Percentiles rank a stretch among this genome's conserved stretches.
These are phyloP conservation scores for Coendou prehensilis DNA, from an alignment of 2,797 vertebrate genomes.

Conservation along the genomic window DNA sequence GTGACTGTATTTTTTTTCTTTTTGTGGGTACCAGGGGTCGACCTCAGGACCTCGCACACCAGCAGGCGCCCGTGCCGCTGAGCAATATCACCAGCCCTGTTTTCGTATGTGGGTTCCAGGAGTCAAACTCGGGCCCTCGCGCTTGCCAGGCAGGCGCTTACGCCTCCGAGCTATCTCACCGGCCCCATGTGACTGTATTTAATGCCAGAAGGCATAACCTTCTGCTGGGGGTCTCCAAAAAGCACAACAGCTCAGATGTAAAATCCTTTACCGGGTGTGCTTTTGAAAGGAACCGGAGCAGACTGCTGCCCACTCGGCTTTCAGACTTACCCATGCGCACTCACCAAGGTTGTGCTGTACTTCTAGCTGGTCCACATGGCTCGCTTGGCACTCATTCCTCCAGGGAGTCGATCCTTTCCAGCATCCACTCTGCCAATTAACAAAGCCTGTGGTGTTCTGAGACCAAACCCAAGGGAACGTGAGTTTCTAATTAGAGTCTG, in stretches of 20 bases:
- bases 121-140: too few relatives aligned
- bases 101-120: too few relatives aligned
- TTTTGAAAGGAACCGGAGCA: not conserved
- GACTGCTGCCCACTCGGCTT: not conserved
- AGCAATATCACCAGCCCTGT: too few relatives aligned
- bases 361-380: not conserved
- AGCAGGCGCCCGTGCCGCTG: too few relatives aligned
- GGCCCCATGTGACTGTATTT: not conserved
- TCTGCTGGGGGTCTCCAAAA: not conserved
- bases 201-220: not conserved
- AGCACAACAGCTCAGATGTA: not conserved
- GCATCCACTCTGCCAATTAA: not conserved
- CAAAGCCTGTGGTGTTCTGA: not conserved
- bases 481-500: constrained; percentile 6
- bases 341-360: not conserved
- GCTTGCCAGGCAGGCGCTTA: too few relatives aligned
- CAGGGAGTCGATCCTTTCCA: not conserved
- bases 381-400: not conserved
- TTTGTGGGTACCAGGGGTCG: too few relatives aligned
- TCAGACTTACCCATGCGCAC: not conserved
- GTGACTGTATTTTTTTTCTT: not conserved
- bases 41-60: too few relatives aligned
- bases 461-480: not conserved
- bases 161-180: too few relatives aligned
- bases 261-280: not conserved